Evolutionary conservation across 2,797 vertebrate species (phyloP).

Genomic region (Erpetoichthys calabaricus): DNA sequence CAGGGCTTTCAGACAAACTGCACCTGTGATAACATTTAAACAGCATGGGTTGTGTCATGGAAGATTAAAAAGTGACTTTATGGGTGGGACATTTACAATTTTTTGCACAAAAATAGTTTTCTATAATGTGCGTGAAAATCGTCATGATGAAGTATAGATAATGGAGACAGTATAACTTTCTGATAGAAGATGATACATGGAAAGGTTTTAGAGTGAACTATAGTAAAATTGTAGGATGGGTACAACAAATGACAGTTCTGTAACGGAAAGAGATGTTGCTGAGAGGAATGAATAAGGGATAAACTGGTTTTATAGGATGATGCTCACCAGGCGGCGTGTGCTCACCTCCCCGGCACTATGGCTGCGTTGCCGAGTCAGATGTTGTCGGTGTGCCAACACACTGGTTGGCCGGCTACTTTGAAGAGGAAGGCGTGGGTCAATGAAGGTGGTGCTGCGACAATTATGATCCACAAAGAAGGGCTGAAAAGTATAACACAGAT

Average conservation of each 20-base stretch:
- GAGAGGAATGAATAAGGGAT: constrained; percentile 9
- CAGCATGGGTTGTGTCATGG: no score
- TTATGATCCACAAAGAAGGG: constrained; percentile 97
- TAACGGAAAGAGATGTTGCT: neutral
- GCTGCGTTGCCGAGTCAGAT: constrained; percentile 84
- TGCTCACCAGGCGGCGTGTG: constrained; percentile 4
- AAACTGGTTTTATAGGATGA: neutral
- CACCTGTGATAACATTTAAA: neutral
- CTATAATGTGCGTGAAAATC: no score
- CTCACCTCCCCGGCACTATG: constrained; percentile 94
- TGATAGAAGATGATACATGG: no score
- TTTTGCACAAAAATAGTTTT: no score
- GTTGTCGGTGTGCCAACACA: constrained; percentile 80
- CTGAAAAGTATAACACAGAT: constrained; percentile 32
- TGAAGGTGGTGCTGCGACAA: constrained; percentile 89
- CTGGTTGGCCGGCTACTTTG: constrained; percentile 85
- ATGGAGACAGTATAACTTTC: no score
- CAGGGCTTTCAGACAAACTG: neutral
- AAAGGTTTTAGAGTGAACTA: no score
- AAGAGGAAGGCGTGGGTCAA: constrained; percentile 84
- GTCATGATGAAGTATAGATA: no score
- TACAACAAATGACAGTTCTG: neutral
- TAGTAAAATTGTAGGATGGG: no score
- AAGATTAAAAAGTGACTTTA: no score
- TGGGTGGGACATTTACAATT: no score